Evolutionary conservation across 2,888 invertebrate genomes (phyloP), one percentile per base, ranked within the genome.

Genomic region (Andricus quercusramuli): DNA sequence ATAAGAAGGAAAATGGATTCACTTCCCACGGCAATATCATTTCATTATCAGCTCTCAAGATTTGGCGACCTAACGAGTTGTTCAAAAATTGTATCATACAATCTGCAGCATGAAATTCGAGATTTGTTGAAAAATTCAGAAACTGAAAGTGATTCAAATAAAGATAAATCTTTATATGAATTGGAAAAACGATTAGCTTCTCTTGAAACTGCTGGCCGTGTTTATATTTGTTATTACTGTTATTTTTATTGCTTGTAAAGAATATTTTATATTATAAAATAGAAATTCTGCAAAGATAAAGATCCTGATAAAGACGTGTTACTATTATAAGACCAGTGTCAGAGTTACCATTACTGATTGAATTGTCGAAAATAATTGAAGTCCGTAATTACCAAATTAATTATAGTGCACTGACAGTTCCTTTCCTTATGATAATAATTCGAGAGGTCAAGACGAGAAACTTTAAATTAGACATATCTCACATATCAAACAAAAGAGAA

Each of bases 21-120:
- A 9, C 32, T 66, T 9, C 47, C 20, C 17, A 59, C 77, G n/a
- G 51, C 56, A 20, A 25, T 5, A 5, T 37, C 59, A 17, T 67
- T 80, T 56, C 44, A 37, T 77, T 67, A 77, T 29, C 13, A 41
- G 29, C 65, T 80, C 56, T 41, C 77, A 13, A 51, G 51, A 41
- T 80, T 80, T 25, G 77, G 77, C 15, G 37, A 65, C 56, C 66
- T 80, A 17, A 51, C 77, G 25, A 77, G 17, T 13, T 67, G 9
- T 20, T 47, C 47, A 1, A 47, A 47, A 17, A 47, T 17, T 17
- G 17, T 47, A 17, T 5, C 17, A 47, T 17, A 47, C 17, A 17
- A 17, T 4, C 20, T 67, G 6, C 66, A 77, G 67, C n/a, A 25
- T 44, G 67, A 56, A 59, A 20, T 77, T 3, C 11, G 22, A 25